A percentile compares a stretch with the other conserved stretches of the same genome.
Evolutionary conservation across 2,888 invertebrate species (phyloP).

Genomic region (Aplocera efformata): DNA sequence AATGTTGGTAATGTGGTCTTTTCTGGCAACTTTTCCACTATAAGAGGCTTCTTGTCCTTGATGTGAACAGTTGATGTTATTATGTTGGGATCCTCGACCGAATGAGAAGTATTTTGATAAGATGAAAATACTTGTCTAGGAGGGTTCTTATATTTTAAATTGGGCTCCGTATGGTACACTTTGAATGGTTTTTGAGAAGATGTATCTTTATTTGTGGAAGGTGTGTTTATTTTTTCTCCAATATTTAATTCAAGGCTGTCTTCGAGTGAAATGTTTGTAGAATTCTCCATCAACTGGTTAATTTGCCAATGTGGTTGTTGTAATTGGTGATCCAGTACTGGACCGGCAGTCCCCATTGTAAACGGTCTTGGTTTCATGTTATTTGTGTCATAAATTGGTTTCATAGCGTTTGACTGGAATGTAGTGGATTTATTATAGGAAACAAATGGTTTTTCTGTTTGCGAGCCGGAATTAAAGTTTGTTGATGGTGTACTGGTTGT

Average conservation of each 20-base stretch:
- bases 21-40: constrained; percentile 55
- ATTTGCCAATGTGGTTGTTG: constrained; percentile 77
- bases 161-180: constrained; percentile 32
- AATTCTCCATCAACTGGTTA: constrained; percentile 66
- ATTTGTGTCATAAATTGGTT: constrained; percentile 54
- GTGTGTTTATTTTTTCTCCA: constrained; percentile 62
- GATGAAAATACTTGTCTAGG: constrained; percentile 43
- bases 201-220: constrained; percentile 37
- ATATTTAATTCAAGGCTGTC: constrained; percentile 66
- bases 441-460: constrained; percentile 74
- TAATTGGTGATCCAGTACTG: constrained; percentile 64
- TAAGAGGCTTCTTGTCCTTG: constrained; percentile 66
- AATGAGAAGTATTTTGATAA: constrained; percentile 42
- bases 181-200: constrained; percentile 38
- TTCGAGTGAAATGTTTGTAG: constrained; percentile 63
- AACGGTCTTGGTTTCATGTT: constrained; percentile 69
- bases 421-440: constrained; percentile 48
- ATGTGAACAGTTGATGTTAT: constrained; percentile 73
- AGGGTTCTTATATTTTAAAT: constrained; percentile 45
- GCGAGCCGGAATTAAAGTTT: constrained; percentile 60
- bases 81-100: constrained; percentile 59
- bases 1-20: constrained; percentile 56
- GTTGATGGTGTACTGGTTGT: constrained; percentile 36
- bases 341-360: constrained; percentile 46
- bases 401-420: constrained; percentile 62